A percentile compares a stretch with the other conserved stretches of the same genome.
Conservation (phyloP, 2,888 invertebrate genomes). For the Hyles lineata region DNA sequence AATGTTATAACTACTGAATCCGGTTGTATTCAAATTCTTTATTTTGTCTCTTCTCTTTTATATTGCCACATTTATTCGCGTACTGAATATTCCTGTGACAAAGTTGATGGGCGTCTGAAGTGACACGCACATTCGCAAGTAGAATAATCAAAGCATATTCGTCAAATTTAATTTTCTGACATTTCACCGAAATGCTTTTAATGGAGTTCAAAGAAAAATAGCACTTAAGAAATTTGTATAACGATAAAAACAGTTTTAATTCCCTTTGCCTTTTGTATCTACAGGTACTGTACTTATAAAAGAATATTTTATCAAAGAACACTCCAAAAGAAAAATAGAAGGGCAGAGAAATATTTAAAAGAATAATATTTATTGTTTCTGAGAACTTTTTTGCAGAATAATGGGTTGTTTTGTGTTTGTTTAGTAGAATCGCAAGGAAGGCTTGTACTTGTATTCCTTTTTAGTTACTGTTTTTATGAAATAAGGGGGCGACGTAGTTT, state of each 20-base stretch:
- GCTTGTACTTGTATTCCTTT: conserved; percentile 4
- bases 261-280: conserved; percentile 37
- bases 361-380: conserved; percentile 24
- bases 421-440: neutral
- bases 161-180: neutral
- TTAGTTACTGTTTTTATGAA: conserved; percentile 3
- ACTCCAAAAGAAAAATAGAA: conserved; percentile 34
- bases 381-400: conserved; percentile 28
- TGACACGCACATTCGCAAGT: neutral
- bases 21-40: too few species aligned
- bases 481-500: neutral
- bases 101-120: neutral
- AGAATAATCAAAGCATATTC: conserved; percentile 6
- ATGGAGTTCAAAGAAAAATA: conserved; percentile 24
- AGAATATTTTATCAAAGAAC: conserved; percentile 43
- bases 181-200: conserved; percentile 18
- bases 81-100: too few species aligned
- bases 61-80: too few species aligned
- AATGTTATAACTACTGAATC: too few species aligned
- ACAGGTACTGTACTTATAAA: conserved; percentile 39
- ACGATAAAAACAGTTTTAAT: conserved; percentile 36
- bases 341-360: conserved; percentile 41
- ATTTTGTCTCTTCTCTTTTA: too few species aligned
- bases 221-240: conserved; percentile 29
- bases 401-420: conserved; percentile 23